Base-by-base conservation (phyloP, 2,797 vertebrate species). In the Cynopterus sphinx region DNA sequence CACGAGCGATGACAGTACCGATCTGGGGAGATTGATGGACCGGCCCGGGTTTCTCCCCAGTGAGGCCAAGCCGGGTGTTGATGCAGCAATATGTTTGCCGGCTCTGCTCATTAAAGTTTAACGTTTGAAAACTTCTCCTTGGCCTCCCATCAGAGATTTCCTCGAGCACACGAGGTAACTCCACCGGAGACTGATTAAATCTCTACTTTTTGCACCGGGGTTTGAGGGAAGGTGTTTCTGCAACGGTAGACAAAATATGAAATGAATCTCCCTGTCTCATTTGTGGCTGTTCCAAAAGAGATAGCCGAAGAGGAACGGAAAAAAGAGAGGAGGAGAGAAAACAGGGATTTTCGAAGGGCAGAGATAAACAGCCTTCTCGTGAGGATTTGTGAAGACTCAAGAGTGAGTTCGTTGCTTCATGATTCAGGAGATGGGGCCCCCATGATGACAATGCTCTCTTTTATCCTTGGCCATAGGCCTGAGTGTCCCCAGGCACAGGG, bases 91-190 rank as follows among this genome's bases (percentile, higher is more conserved):
- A 46, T 87, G 70, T 93, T 94, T 96, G 90, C 95, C 84, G 93
- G 87, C 74, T 95, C 74, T 93, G 59, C 84, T 97, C 84, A 88
- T 97, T 97, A 94, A 97, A 97, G 61, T 96, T 97, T 96, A 97
- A 96, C 71, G 86, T 97, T 86, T 89, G 89, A 84, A 97, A 98
- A 95, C 68, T 79, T 96, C 78, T 87, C 93, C 96, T 94, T 94
- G 0, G 16, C 75, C 88, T 96, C 74, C 89, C 39, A 26, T 86
- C 74, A 77, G 92, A 97, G 86, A 95, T 93, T 8, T 33, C 51
- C 59, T 83, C 6, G 73, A 93, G 95, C 10, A 36, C 49, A n/a
- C 67, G 33, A 68, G 86, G 65, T 57, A 88, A 84, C 96, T 55
- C 19, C 77, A 26, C 65, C 74, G 63, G 90, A 95, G 87, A 96